Percentiles rank a stretch among this genome's conserved stretches.
These are phyloP conservation scores for Myiozetetes cayanensis DNA, from an alignment of 2,113 vertebrate species.

Conservation along the genomic window DNA sequence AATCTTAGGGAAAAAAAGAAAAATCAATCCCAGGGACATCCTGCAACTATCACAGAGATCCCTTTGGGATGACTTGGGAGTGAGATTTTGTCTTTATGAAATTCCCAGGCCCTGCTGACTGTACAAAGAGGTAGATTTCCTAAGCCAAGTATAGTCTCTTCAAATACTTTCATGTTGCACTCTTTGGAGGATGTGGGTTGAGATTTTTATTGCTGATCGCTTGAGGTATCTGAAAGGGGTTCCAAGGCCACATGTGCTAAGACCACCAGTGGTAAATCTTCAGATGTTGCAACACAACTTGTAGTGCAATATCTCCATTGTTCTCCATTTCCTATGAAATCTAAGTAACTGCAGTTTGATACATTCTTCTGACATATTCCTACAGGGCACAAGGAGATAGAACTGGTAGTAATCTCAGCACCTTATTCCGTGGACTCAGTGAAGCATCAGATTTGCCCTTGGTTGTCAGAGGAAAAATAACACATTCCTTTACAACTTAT, in stretches of 20 bases:
- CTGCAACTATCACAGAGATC: not conserved
- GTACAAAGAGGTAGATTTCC: not conserved
- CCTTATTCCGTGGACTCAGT: not conserved
- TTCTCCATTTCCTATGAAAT: not conserved
- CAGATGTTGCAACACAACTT: not conserved
- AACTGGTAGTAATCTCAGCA: not conserved
- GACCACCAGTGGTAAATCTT: not conserved
- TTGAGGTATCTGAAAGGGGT: not conserved
- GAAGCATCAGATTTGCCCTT: not conserved
- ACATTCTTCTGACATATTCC: not conserved
- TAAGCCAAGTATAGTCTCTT: not conserved
- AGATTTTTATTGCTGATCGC: not conserved
- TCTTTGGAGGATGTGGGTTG: accelerated
- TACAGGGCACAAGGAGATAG: not conserved
- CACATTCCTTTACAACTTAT: not conserved
- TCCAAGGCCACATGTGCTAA: not conserved
- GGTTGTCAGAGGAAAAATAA: not conserved
- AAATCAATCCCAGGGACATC: not conserved
- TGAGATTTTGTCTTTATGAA: not conserved
- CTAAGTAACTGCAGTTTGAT: not conserved
- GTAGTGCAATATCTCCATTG: not conserved
- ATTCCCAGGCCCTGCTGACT: not conserved
- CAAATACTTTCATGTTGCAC: not conserved
- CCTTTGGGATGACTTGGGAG: not conserved
- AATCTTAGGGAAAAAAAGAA: accelerated